Base-by-base conservation (phyloP, 2,797 vertebrate species). In the Cyprinodon diabolis region DNA sequence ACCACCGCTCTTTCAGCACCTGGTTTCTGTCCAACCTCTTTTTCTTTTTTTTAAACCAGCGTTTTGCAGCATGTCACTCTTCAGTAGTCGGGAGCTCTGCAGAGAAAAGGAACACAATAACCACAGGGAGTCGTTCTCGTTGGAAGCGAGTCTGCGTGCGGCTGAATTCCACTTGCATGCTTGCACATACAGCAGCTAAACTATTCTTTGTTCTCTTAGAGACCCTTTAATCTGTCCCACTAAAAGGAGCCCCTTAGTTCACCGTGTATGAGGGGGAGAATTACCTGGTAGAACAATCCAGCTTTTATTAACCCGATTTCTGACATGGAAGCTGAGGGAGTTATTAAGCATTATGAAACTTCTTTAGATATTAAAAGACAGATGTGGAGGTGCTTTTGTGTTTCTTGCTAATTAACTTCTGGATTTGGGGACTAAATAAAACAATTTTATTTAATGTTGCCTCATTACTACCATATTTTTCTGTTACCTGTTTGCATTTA, bases 211-310 rank as follows among this genome's bases (percentile, higher is more conserved):
- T 82, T 88, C 80, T 78, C 68, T 87, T 81, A 86, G 54, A 73
- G 79, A 51, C 66, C 75, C 71, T 72, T 8, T 89, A 87, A 89
- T 86, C 81, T 84, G 71, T 75, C 71, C 21, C 4, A 71, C 67
- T 79, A 78, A 77, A 63, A 84, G 75, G 67, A 51, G 82, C 78
- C 81, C 66, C 52, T n/a, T 67, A 76, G 62, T 75, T 77, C 63
- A 40, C 77, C 72, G 79, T 58, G 78, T 75, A 78, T 55, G 75
- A 76, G 71, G 72, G 70, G 67, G 72, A 71, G 79, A 67, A 80
- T 79, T 77, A 87, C 80, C 75, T 76, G 69, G 30, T 49, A 66
- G 84, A 91, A 91, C 80, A 93, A 88, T 86, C 67, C 79, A 84
- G 68, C 81, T 88, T 65, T 90, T 90, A 87, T 86, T 86, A 55